Percentiles rank a stretch among this genome's conserved stretches.
Evolutionary conservation across 2,888 invertebrate genomes (phyloP).

Genomic region (Drosophila nr. medialis): DNA sequence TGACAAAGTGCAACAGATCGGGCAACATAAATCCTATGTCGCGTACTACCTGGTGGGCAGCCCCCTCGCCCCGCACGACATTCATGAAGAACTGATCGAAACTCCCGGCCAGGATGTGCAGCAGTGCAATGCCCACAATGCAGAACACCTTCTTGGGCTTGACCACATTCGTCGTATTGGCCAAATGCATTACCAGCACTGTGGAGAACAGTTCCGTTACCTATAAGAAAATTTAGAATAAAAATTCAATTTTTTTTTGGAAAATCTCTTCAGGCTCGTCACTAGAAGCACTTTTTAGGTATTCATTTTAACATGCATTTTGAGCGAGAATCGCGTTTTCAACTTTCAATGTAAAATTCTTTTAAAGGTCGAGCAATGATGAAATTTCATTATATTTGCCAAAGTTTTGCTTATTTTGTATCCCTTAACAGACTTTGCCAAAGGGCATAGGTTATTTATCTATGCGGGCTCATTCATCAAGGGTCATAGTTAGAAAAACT

Average conservation of each 20-base stretch:
- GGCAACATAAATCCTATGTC: constrained; percentile 89
- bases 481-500: not conserved
- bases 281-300: not conserved
- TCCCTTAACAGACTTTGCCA: not conserved
- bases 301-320: not conserved
- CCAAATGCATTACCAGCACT: constrained; percentile 86
- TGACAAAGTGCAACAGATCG: constrained; percentile 87
- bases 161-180: constrained; percentile 86
- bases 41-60: constrained; percentile 88
- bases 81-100: constrained; percentile 88
- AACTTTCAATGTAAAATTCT: not conserved
- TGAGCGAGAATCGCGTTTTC: not conserved
- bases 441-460: not conserved
- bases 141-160: constrained; percentile 86
- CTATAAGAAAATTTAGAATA: constrained; percentile 62
- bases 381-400: not conserved
- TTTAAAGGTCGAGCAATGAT: not conserved
- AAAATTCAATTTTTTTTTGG: not conserved
- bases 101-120: constrained; percentile 88
- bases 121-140: constrained; percentile 87
- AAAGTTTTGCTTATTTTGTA: not conserved
- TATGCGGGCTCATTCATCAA: not conserved
- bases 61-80: constrained; percentile 88
- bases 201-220: constrained; percentile 88
- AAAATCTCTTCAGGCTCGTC: not conserved